These are phyloP conservation scores for Drosophila fungiperda DNA, from an alignment of 2,888 invertebrate genomes.

Conservation along the genomic window DNA sequence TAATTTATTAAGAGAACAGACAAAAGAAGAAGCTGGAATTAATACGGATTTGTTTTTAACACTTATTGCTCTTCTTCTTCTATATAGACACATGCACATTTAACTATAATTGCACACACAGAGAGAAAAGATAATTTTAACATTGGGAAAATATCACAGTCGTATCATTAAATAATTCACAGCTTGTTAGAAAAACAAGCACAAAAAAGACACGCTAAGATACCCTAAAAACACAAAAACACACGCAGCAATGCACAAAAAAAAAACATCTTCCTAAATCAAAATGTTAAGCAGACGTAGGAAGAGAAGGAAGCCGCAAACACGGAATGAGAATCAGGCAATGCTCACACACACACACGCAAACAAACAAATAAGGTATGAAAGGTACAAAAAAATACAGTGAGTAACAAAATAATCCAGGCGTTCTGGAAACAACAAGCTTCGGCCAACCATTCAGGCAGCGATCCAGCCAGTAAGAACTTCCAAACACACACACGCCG, in stretches of 20 bases:
- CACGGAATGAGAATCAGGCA: constrained; percentile 28
- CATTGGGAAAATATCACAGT: constrained; percentile 31
- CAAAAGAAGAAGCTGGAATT: neutral
- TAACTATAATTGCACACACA: constrained; percentile 1
- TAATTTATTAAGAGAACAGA: neutral
- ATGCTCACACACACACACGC: constrained; percentile 10
- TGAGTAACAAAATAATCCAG: constrained; percentile 55
- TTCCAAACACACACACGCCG: constrained; percentile 20
- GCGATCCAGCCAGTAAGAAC: constrained; percentile 23
- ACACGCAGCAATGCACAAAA: constrained; percentile 12
- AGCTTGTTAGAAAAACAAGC: constrained; percentile 55
- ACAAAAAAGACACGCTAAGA: constrained; percentile 31
- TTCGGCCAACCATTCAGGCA: constrained; percentile 4
- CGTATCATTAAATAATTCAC: constrained; percentile 59
- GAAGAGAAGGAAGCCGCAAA: constrained; percentile 30
- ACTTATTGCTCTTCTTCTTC: neutral
- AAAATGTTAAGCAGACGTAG: constrained; percentile 41
- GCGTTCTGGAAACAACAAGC: constrained; percentile 31
- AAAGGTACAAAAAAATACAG: constrained; percentile 41
- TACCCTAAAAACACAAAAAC: constrained; percentile 23
- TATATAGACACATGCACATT: neutral
- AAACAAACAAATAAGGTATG: constrained; percentile 21
- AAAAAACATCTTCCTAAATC: constrained; percentile 34
- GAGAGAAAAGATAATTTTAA: neutral
- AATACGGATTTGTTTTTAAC: neutral